Percentiles rank a stretch among this genome's conserved stretches.
These are phyloP conservation scores for Pocillopora verrucosa DNA, from an alignment of 64 coral and sea anemone species.

Conservation along the genomic window DNA sequence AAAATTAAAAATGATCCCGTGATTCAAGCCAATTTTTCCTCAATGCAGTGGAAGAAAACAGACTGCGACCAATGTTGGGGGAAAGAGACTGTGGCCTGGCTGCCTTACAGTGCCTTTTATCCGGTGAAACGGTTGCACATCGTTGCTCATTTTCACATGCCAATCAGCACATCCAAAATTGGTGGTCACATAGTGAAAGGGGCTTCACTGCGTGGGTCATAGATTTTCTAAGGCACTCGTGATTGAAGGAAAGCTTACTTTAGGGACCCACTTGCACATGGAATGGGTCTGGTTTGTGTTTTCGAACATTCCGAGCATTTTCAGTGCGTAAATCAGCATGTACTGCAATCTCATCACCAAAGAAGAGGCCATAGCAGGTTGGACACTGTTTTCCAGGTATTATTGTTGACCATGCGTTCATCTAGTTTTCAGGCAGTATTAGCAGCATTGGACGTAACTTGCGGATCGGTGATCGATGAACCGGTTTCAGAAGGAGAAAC, in stretches of 20 bases:
- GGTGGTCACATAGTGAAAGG: too few relatives aligned
- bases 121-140: slow-evolving; percentile 11
- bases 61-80: slow-evolving; percentile 6
- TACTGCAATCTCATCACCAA: slow-evolving; percentile 3
- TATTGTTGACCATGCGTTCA: neutral
- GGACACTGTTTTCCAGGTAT: neutral
- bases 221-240: too few relatives aligned
- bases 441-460: too few relatives aligned
- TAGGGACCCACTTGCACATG: neutral
- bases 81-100: slow-evolving; percentile 14
- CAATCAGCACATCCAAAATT: neutral
- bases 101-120: too few relatives aligned
- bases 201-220: too few relatives aligned
- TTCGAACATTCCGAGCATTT: slow-evolving; percentile 11
- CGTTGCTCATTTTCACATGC: neutral
- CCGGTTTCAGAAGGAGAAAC: too few relatives aligned
- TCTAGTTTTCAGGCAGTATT: slow-evolving; percentile 11
- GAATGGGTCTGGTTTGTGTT: too few relatives aligned
- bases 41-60: slow-evolving; percentile 6
- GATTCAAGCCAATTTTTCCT: slow-evolving; percentile 6
- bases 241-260: too few relatives aligned
- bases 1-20: slow-evolving; percentile 1
- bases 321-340: slow-evolving; percentile 34
- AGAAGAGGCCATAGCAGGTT: too few relatives aligned
- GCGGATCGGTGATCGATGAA: too few relatives aligned